Evolutionary conservation across 2,888 invertebrate genomes (phyloP), one percentile per base, ranked within the genome.

Genomic region (Brachycybe producta): DNA sequence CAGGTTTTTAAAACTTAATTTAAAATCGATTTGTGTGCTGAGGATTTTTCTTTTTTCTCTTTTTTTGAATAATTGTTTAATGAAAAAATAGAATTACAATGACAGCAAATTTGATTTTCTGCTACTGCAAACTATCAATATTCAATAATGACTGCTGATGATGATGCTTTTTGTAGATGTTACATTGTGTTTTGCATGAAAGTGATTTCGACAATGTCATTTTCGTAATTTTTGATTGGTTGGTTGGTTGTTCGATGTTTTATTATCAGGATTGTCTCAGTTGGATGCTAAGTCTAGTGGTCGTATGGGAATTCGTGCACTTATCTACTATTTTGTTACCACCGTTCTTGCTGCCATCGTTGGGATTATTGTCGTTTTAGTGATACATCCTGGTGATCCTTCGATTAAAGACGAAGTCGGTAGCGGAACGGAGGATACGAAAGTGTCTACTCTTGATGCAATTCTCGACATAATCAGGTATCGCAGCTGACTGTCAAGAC

Each of bases 311-410:
- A 62, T 72, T 34, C 67, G 76, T 30, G 78, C 79, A 8, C 64
- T 80, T 53, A 58, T 71, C 34, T 79, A 79, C 64, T 79, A 80
- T 63, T 68, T 78, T 59, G 65, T 67, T n/a, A 79, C 79, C 8
- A 80, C 79, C 1, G 65, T 78, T 44, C 59, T 77, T 40, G 79
- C 79, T 19, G 78, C 77, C 32, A 70, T 77, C 36, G 68, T 78
- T 34, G 79, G 79, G 27, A 78, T 80, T 57, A 65, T 74, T 40
- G 69, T 78, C 58, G 79, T 80, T 2, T 62, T 77, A 32, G 59
- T 69, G 24, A 77, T 79, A 54, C 78, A 78, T 58, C 80, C 80
- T 0, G 79, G 79, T n/a, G 68, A 75, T 59, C 73, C 72, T 1
- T 64, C 59, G 40, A 67, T 68, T 47, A 67, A 67, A 38, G 4